Percentiles rank a stretch among this genome's conserved stretches.
These are phyloP conservation scores for Pristionchus arcanus DNA, from an alignment of 2,888 invertebrate species.

Conservation along the genomic window DNA sequence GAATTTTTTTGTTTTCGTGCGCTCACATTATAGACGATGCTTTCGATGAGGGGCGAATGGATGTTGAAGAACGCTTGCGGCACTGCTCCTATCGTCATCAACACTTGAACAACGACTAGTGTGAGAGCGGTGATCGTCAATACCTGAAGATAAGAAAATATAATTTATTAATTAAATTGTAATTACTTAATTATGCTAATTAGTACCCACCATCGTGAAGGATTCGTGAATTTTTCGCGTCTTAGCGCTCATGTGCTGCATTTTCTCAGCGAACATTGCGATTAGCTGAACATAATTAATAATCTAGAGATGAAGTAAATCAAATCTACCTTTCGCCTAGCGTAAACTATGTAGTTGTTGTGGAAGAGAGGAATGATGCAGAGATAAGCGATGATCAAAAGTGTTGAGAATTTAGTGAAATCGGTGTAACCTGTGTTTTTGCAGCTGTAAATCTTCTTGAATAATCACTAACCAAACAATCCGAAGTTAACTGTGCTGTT, in stretches of 20 bases:
- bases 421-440: not conserved
- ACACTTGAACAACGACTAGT: not conserved
- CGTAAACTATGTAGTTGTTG: not conserved
- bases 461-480: not conserved
- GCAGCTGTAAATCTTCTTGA: not conserved
- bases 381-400: not conserved
- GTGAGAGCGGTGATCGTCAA: not conserved
- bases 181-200: not conserved
- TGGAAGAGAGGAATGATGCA: not conserved
- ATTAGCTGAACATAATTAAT: not conserved
- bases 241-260: not conserved
- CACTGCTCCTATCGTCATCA: not conserved
- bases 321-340: not conserved
- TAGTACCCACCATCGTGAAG: not conserved
- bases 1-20: not conserved
- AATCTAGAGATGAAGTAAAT: not conserved
- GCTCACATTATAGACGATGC: not conserved
- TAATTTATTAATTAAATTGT: not conserved
- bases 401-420: not conserved
- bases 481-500: not conserved
- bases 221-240: not conserved
- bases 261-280: not conserved
- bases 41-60: not conserved
- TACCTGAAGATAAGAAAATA: not conserved
- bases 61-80: not conserved